Conservation (phyloP, 2,888 invertebrate species). For the Yponomeuta sedellus region DNA sequence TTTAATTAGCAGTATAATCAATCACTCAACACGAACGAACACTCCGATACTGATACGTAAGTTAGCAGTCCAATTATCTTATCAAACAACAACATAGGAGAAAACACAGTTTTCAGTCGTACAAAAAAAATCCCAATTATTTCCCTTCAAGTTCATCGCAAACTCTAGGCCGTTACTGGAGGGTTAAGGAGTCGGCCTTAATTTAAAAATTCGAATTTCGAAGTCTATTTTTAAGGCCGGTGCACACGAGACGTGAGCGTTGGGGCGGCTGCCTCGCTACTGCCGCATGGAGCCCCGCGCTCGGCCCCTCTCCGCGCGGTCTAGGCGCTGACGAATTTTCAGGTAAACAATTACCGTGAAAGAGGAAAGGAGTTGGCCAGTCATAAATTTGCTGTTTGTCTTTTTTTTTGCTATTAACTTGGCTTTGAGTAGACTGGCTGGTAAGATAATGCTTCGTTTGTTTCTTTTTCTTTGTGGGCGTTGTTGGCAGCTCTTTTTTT, state of each 20-base stretch:
- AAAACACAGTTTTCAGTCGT: constrained; percentile 23
- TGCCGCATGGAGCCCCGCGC: neutral
- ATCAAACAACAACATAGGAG: constrained; percentile 37
- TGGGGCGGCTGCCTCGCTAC: neutral
- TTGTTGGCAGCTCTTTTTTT: too few species aligned
- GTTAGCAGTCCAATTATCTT: constrained; percentile 41
- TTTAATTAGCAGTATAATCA: constrained; percentile 25
- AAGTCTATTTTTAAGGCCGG: neutral
- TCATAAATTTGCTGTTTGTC: neutral
- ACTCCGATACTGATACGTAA: constrained; percentile 40
- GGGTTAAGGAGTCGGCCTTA: neutral
- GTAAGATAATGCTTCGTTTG: neutral
- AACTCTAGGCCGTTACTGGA: neutral
- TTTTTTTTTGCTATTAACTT: neutral
- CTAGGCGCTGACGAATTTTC: constrained; percentile 1
- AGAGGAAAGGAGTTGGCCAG: neutral
- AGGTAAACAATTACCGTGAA: constrained; percentile 3
- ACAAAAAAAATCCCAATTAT: constrained; percentile 42
- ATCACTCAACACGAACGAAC: constrained; percentile 56
- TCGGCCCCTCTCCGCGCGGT: neutral
- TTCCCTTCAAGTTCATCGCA: neutral
- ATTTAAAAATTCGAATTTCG: neutral
- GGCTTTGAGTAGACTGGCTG: too few species aligned
- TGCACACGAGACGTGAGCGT: neutral
- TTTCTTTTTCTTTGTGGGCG: neutral